Conservation (phyloP, 1,140 invertebrate genomes). For the Ips typographus region DNA sequence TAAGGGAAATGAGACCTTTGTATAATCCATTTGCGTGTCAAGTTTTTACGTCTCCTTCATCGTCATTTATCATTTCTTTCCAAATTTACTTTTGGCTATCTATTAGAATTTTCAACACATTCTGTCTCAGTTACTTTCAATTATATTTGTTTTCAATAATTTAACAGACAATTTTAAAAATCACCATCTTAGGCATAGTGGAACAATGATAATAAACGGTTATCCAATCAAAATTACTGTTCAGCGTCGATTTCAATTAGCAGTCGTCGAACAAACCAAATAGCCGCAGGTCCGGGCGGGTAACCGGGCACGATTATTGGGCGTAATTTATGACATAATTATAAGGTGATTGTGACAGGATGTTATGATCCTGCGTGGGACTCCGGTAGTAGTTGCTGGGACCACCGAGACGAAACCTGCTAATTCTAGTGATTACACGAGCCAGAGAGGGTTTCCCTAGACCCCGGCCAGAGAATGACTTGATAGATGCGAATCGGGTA, state of each 20-base stretch:
- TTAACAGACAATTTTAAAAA: too few relatives aligned
- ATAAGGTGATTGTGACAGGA: slow-evolving; percentile 49
- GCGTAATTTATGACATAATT: slow-evolving; percentile 52
- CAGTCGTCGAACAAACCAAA: slow-evolving; percentile 41
- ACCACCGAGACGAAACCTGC: slow-evolving; percentile 47
- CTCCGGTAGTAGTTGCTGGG: slow-evolving; percentile 44
- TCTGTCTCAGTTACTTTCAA: too few relatives aligned
- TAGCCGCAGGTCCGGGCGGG: slow-evolving; percentile 40
- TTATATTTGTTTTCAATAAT: too few relatives aligned
- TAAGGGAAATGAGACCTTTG: too few relatives aligned
- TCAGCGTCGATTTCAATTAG: slow-evolving; percentile 49
- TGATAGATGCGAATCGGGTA: background rate
- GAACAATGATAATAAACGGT: too few relatives aligned
- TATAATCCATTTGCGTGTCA: too few relatives aligned
- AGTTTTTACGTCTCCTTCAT: too few relatives aligned
- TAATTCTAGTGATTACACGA: slow-evolving; percentile 49
- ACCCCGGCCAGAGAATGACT: background rate
- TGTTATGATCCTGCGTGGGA: slow-evolving; percentile 48
- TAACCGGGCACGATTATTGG: slow-evolving; percentile 44
- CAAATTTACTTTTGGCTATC: too few relatives aligned
- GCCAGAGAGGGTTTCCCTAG: background rate
- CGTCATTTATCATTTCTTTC: too few relatives aligned
- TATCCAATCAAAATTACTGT: slow-evolving; percentile 1
- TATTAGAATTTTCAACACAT: too few relatives aligned
- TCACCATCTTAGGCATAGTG: too few relatives aligned